Base-by-base conservation (phyloP, 1,140 invertebrate genomes). In the Bombus fervidus region DNA sequence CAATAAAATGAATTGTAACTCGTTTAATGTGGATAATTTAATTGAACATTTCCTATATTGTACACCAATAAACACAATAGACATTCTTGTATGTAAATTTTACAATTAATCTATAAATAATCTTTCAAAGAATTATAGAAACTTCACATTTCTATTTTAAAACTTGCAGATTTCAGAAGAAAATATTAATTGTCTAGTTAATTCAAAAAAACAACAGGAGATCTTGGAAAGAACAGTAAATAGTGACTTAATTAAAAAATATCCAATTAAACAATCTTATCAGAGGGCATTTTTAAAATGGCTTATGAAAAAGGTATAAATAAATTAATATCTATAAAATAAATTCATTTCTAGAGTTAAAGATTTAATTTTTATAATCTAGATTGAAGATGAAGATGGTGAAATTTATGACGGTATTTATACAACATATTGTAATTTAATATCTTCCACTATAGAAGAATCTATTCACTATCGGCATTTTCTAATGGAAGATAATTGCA, bases 381-480 rank as follows among this genome's bases (percentile, higher is more conserved):
- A 95, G 90, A 89, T 96, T 59, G 95, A 96, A 85, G 86, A 93
- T 79, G 72, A 89, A 75, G 88, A 82, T 34, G 62, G 90, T 80
- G 95, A 95, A 91, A 92, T 96, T 74, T 84, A 94, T 72, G 95
- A 95, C 86, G 89, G 92, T 41, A 43, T 96, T 47, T 96, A 96
- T 86, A 86, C 91, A 28, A 85, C 90, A 22, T 95, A 95, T 86
- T 95, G 95, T 69, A 89, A 92, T 73, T 86, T 95, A 81, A 86
- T 96, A 76, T 92, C 93, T 74, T 78, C 81, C 37, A 73, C 83
- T 41, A 57, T 81, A 43, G 89, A 91, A 59, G 87, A 91, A 34
- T 86, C 78, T 72, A 91, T 87, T 47, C 93, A 94, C 92, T 96
- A 95, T 91, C 94, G 95, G 76, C 96, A 96, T 91, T 96, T 95